Base-by-base conservation (phyloP, 23 tunicate species). In the Halocynthia aurantium region DNA sequence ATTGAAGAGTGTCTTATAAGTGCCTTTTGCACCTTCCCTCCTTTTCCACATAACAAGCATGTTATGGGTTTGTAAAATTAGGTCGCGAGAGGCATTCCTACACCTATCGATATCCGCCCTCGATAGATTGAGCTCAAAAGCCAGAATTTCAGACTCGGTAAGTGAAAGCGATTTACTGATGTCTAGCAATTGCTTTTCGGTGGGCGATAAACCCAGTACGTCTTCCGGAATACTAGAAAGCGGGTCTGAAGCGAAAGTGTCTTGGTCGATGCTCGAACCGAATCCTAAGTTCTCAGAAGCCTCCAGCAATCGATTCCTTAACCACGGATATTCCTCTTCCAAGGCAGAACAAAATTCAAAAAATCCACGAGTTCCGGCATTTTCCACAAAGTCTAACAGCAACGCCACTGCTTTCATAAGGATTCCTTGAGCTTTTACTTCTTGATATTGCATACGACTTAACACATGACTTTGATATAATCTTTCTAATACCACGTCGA, bases 1-100 rank as follows among this genome's bases (percentile, higher is more conserved):
- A 66, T 53, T 52, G 9, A 8, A 58, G 15, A 84, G 51, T 52
- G 22, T 49, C 8, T 57, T n/a, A 70, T 70, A 68, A 51, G 78
- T 70, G 8, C 83, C 84, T 51, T 68, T 71, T 10, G 51, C 19
- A 8, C 89, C 89, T 67, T 78, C 62, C 19, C 62, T 61, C 52
- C 89, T 61, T 10, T 78, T 51, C 92, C 92, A 86, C 17, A 69
- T 20, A 12, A 86, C 85, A 15, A 86, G 69, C 50, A 84, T 63
- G 69, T 52, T 55, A 67, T 67, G 67, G 56, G 80, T 72, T 57
- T 81, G 84, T 82, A 81, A 64, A 12, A 50, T 15, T 2, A 52
- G 44, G 8, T 22, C 52, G 17, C 64, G 9, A 68, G 76, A 62
- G 11, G 52, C 10, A 8, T 67, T 61, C 55, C 76, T 76, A 71